phyloP scores from a whole-genome alignment of 1,140 invertebrate species.

The Hermetia illucens region DNA sequence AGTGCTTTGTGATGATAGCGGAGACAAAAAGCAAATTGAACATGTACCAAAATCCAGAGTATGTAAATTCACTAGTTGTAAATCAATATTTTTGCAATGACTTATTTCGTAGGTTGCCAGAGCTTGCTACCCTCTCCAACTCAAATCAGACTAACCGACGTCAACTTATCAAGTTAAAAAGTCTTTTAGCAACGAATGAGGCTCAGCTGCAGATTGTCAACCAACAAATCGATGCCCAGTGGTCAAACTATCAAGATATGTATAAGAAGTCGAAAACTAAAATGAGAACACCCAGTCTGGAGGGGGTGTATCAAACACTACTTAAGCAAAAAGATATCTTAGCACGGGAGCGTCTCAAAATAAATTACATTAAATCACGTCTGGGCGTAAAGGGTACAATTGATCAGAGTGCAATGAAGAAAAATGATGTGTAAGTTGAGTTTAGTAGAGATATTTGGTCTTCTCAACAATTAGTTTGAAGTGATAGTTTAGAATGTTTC shows the following conservation, averaged over 20 bases:
- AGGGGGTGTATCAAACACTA: conserved; percentile 50
- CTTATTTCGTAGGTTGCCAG: not conserved
- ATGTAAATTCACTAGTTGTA: conserved; percentile 13
- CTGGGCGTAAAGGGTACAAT: not conserved
- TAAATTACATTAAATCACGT: conserved; percentile 31
- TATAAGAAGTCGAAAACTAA: conserved; percentile 30
- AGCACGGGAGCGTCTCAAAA: conserved; percentile 32
- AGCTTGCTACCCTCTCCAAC: not conserved
- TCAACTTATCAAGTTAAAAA: conserved; percentile 38
- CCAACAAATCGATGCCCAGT: conserved; percentile 42
- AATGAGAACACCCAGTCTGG: conserved; percentile 41
- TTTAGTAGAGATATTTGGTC: not conserved
- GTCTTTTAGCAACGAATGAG: conserved; percentile 43
- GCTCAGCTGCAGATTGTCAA: conserved; percentile 41
- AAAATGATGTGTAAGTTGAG: not conserved
- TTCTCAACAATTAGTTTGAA: not conserved
- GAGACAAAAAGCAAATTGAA: conserved; percentile 39
- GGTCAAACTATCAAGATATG: conserved; percentile 39
- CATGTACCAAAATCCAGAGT: conserved; percentile 38
- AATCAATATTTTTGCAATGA: not conserved
- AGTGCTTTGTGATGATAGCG: conserved; percentile 45
- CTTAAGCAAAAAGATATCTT: conserved; percentile 45
- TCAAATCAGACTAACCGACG: conserved; percentile 36
- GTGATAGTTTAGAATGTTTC: too few relatives aligned
- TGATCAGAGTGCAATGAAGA: not conserved